Evolutionary conservation across 2,888 invertebrate genomes (phyloP).

Genomic region (Sesamia inferens): DNA sequence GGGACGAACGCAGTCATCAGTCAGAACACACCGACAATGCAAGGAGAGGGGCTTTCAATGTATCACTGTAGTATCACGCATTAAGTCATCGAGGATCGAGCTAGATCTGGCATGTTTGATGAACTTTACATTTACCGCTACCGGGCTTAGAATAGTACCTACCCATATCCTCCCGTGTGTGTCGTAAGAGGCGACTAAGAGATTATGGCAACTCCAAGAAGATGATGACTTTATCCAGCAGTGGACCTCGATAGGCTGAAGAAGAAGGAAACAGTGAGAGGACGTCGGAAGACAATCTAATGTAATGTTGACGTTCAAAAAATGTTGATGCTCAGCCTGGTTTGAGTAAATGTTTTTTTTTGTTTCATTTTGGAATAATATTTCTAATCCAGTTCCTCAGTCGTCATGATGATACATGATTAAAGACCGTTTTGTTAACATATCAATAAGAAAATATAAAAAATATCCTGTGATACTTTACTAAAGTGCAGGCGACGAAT

Average conservation of each 20-base stretch:
- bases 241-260: too few species aligned
- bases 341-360: neutral
- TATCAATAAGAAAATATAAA: too few species aligned
- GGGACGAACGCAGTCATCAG: constrained; percentile 42
- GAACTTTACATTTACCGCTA: neutral
- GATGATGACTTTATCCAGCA: too few species aligned
- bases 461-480: neutral
- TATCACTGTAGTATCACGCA: constrained; percentile 11
- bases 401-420: neutral
- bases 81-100: neutral
- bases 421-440: neutral
- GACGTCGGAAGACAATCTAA: neutral
- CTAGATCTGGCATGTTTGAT: neutral
- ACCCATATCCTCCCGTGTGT: too few species aligned
- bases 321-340: neutral
- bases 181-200: too few species aligned
- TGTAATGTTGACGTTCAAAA: neutral
- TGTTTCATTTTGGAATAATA: neutral
- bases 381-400: neutral
- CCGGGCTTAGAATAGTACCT: too few species aligned
- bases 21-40: constrained; percentile 45
- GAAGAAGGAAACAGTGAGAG: neutral
- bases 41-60: constrained; percentile 23
- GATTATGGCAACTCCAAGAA: too few species aligned
- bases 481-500: neutral